Conservation (phyloP, 2,797 vertebrate species). For the Gambusia yucatana region DNA sequence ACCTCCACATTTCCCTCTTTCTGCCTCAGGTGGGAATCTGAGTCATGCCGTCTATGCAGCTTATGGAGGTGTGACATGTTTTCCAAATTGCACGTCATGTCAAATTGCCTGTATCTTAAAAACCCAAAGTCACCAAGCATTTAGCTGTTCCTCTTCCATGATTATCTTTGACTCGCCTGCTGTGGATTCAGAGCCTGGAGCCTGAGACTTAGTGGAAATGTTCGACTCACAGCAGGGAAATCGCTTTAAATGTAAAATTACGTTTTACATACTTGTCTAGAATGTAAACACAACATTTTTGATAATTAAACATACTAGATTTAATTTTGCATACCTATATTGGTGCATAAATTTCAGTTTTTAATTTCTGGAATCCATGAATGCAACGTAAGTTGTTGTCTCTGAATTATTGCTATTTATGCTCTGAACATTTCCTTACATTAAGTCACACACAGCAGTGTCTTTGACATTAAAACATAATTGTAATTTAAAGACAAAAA, state of each 20-base stretch:
- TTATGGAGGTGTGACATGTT: constrained; percentile 1
- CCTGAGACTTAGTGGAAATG: not conserved
- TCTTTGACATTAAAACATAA: not conserved
- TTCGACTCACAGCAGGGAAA: not conserved
- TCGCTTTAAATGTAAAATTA: not conserved
- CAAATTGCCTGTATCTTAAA: constrained; percentile 10
- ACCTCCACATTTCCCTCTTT: constrained; percentile 1
- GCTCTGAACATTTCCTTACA: not conserved
- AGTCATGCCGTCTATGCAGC: not conserved
- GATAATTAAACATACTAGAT: not conserved
- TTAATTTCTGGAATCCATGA: not conserved
- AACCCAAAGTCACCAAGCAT: constrained; percentile 8
- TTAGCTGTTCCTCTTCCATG: not conserved
- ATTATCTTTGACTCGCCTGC: not conserved
- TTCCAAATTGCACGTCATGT: constrained; percentile 11
- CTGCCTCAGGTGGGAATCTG: constrained; percentile 2
- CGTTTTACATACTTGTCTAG: not conserved
- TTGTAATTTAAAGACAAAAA: not conserved
- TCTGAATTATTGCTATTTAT: not conserved
- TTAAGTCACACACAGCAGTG: not conserved
- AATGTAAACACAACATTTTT: not conserved
- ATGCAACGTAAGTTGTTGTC: not conserved
- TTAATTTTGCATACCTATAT: not conserved
- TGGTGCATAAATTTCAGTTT: not conserved
- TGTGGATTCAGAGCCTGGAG: not conserved